Evolutionary conservation across 1,140 invertebrate genomes (phyloP).

Genomic region (Varroa destructor): DNA sequence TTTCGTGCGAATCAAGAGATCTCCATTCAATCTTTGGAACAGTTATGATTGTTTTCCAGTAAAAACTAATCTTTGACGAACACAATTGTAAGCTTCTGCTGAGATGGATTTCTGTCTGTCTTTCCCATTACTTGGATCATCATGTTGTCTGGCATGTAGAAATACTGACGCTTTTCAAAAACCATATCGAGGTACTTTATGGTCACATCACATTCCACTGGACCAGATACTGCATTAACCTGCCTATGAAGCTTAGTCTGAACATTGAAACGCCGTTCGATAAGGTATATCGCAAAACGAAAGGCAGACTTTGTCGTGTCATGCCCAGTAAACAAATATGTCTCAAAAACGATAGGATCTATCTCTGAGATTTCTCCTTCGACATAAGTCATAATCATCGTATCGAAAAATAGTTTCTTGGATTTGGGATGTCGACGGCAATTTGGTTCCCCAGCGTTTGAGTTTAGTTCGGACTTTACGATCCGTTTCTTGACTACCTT

Average conservation of each 20-base stretch:
- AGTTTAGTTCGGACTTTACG: not conserved
- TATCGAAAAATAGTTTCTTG: conserved; percentile 56
- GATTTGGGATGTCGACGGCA: conserved; percentile 40
- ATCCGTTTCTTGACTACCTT: not conserved
- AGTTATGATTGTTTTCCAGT: conserved; percentile 49
- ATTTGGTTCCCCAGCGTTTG: not conserved
- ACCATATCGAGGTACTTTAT: conserved; percentile 39
- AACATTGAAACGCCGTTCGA: conserved; percentile 39
- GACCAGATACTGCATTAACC: conserved; percentile 42
- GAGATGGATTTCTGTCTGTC: conserved; percentile 38
- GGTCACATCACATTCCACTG: conserved; percentile 35
- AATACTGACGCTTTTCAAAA: conserved; percentile 40
- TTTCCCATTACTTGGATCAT: conserved; percentile 38
- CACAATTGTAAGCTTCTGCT: conserved; percentile 42
- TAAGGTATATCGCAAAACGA: conserved; percentile 38
- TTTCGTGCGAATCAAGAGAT: conserved; percentile 32
- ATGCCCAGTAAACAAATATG: conserved; percentile 52
- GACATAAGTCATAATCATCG: conserved; percentile 47
- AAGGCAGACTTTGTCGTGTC: conserved; percentile 34
- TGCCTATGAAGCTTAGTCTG: conserved; percentile 40
- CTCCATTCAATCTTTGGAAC: conserved; percentile 46
- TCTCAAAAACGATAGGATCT: conserved; percentile 65
- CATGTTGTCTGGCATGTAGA: conserved; percentile 39
- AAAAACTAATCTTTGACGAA: conserved; percentile 48
- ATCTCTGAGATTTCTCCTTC: conserved; percentile 43